These are phyloP conservation scores for Trididemnum miniatum DNA, from an alignment of 23 tunicate genomes.

Conservation along the genomic window DNA sequence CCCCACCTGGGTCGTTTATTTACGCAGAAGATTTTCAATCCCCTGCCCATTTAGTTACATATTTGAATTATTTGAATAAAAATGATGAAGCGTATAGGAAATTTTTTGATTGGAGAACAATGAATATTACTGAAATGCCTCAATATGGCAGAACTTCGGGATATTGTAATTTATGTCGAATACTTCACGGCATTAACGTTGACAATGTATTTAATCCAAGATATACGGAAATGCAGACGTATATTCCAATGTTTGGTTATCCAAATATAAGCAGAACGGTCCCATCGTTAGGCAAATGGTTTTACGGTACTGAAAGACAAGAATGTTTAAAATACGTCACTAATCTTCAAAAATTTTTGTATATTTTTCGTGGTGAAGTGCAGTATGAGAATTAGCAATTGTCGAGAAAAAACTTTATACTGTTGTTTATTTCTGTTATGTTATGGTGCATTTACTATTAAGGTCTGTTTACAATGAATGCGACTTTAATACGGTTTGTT, in stretches of 20 bases:
- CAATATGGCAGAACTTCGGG: constrained; percentile 2
- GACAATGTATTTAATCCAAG: constrained; percentile 25
- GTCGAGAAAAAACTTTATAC: no score
- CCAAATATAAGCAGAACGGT: constrained; percentile 15
- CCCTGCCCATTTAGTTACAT: constrained; percentile 37
- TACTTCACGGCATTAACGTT: constrained; percentile 27
- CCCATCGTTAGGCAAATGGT: constrained; percentile 18
- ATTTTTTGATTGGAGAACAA: constrained; percentile 28
- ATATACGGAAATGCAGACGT: not conserved
- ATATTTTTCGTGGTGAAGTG: no score
- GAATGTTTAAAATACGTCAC: no score
- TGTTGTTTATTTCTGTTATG: no score
- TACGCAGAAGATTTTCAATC: constrained; percentile 46
- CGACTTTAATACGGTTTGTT: no score
- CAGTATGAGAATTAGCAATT: no score
- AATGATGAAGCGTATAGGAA: constrained; percentile 37
- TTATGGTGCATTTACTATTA: no score
- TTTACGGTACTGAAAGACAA: not conserved
- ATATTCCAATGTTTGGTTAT: constrained; percentile 21
- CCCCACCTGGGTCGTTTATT: constrained; percentile 46
- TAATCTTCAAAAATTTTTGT: no score
- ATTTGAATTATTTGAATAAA: constrained; percentile 43
- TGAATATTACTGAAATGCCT: not conserved
- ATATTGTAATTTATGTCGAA: constrained; percentile 23
- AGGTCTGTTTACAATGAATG: no score